Conservation (phyloP, 1,140 invertebrate genomes). For the Periplaneta americana region DNA sequence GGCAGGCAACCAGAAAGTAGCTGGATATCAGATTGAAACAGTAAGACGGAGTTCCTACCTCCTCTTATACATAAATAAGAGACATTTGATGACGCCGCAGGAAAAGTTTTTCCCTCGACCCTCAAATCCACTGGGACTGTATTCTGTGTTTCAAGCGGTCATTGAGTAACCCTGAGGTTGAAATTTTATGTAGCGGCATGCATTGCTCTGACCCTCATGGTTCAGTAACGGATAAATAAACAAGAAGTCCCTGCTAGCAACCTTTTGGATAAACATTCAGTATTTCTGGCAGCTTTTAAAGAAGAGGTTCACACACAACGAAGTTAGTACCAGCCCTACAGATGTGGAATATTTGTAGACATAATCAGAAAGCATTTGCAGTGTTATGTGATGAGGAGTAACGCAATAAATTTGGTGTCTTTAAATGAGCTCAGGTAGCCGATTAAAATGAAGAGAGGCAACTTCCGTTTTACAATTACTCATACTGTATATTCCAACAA, state of each 20-base stretch:
- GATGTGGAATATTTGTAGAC: too few relatives aligned
- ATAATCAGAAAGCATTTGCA: too few relatives aligned
- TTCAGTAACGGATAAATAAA: not conserved
- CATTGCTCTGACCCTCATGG: not conserved
- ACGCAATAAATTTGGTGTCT: too few relatives aligned
- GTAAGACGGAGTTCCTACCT: not conserved
- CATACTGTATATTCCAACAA: too few relatives aligned
- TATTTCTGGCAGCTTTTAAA: not conserved
- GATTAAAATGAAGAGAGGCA: too few relatives aligned
- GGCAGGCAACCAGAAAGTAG: not conserved
- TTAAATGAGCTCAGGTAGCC: too few relatives aligned
- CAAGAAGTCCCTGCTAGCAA: not conserved
- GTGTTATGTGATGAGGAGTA: too few relatives aligned
- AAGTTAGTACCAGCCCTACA: too few relatives aligned
- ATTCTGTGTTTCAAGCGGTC: not conserved
- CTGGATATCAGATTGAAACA: not conserved
- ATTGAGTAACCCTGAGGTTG: not conserved
- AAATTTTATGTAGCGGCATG: not conserved
- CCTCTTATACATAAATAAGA: not conserved
- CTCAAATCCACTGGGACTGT: not conserved
- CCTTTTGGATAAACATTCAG: not conserved
- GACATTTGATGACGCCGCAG: not conserved
- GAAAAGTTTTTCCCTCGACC: not conserved
- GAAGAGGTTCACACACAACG: too few relatives aligned
- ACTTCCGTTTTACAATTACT: too few relatives aligned